Evolutionary conservation across 92 coral and sea anemone genomes (phyloP).

Genomic region (Heliopora coerulea): DNA sequence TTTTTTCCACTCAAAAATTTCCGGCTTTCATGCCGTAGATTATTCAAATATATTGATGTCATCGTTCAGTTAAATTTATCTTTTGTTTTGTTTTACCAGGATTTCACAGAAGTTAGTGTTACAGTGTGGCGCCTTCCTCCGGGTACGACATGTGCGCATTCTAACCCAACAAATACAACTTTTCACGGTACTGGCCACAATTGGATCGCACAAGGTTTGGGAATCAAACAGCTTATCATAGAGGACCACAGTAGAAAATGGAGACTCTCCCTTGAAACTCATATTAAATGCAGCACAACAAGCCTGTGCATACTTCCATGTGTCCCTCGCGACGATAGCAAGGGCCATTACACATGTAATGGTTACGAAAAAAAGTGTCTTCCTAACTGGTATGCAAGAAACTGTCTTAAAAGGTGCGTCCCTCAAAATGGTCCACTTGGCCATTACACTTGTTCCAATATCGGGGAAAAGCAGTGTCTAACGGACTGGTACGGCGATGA

Average conservation of each 20-base stretch:
- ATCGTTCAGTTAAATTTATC: too few relatives aligned
- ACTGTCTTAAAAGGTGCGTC: conserved; percentile 60
- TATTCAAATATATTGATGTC: too few relatives aligned
- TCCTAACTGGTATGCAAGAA: conserved; percentile 38
- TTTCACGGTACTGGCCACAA: neutral
- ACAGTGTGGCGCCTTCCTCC: conserved; percentile 16
- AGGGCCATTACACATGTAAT: conserved; percentile 28
- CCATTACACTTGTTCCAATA: conserved; percentile 53
- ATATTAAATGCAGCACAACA: neutral
- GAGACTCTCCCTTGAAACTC: neutral
- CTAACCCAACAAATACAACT: conserved; percentile 6
- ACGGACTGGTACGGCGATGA: conserved; percentile 18
- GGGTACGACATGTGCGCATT: neutral
- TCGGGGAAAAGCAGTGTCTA: conserved; percentile 2
- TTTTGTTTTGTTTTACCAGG: conserved; percentile 9
- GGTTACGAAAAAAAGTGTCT: neutral
- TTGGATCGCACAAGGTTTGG: neutral
- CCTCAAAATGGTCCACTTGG: conserved; percentile 29
- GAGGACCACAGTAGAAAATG: neutral
- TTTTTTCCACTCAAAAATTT: too few relatives aligned
- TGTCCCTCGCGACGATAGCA: conserved; percentile 24
- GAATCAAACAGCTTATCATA: neutral
- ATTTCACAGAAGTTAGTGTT: conserved; percentile 21
- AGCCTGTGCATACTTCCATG: conserved; percentile 11
- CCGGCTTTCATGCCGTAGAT: too few relatives aligned